A percentile compares a stretch with the other conserved stretches of the same genome.
These are phyloP conservation scores for Megaceryle torquata DNA, from an alignment of 2,113 vertebrate genomes.

Conservation along the genomic window DNA sequence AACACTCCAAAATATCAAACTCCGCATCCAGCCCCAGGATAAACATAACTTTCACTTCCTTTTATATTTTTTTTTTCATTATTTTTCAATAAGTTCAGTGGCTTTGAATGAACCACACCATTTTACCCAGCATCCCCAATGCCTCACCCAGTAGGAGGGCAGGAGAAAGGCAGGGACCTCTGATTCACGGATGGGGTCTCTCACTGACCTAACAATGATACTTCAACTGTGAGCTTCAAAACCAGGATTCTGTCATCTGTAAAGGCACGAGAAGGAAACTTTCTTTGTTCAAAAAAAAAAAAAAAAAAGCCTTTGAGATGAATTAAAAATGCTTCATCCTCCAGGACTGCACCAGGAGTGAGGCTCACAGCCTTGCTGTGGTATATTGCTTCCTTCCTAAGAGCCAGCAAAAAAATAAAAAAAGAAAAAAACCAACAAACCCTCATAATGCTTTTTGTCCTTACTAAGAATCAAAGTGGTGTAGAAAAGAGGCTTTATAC, in stretches of 20 bases:
- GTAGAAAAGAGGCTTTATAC: conserved; percentile 45
- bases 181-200: neutral
- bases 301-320: neutral
- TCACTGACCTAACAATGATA: neutral
- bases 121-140: neutral
- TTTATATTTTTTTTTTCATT: no score
- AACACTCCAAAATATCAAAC: neutral
- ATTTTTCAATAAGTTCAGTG: neutral
- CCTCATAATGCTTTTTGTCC: conserved; percentile 29
- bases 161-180: neutral
- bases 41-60: neutral
- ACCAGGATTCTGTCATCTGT: neutral
- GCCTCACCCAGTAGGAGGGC: neutral
- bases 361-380: neutral
- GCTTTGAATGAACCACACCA: neutral
- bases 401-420: neutral
- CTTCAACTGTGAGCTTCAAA: neutral
- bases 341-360: neutral
- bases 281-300: neutral
- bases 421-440: neutral
- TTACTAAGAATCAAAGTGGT: conserved; percentile 54
- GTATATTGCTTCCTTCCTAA: conserved; percentile 54
- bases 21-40: neutral
- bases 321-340: conserved; percentile 30
- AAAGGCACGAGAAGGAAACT: neutral